Evolutionary conservation across 2,888 invertebrate species (phyloP).

Genomic region (Ecliptopera silaceata): DNA sequence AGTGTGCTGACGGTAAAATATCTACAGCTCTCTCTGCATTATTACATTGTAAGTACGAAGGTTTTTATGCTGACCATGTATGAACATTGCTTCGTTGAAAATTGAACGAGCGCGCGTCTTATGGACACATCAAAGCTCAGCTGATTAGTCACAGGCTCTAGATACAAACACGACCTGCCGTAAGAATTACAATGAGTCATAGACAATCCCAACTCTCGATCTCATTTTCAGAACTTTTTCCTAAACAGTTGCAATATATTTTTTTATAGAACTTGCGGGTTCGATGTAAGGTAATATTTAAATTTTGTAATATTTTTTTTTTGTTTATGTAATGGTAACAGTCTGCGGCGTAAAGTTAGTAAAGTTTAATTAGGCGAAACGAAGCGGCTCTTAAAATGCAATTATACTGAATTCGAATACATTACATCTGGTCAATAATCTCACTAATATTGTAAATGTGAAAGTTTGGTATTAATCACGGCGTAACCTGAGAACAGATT

Average conservation of each 20-base stretch:
- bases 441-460: too few species aligned
- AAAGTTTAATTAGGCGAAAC: slow-evolving; percentile 41
- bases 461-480: too few species aligned
- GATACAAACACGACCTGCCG: slow-evolving; percentile 47
- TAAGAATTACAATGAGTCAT: slow-evolving; percentile 66
- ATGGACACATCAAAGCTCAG: slow-evolving; percentile 38
- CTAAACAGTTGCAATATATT: too few species aligned
- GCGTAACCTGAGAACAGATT: too few species aligned
- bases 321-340: slow-evolving; percentile 34
- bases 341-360: slow-evolving; percentile 34
- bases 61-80: slow-evolving; percentile 39
- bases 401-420: slow-evolving; percentile 25
- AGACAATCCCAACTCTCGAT: slow-evolving; percentile 40
- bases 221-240: too few species aligned
- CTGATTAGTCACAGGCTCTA: slow-evolving; percentile 66
- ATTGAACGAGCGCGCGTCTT: slow-evolving; percentile 32
- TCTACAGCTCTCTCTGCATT: slow-evolving; percentile 45
- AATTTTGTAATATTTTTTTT: slow-evolving; percentile 35
- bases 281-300: slow-evolving; percentile 35
- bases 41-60: slow-evolving; percentile 38
- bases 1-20: slow-evolving; percentile 41
- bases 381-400: slow-evolving; percentile 32
- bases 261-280: too few species aligned
- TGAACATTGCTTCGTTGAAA: slow-evolving; percentile 33
- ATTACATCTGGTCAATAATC: slow-evolving; percentile 21